Percentiles rank a stretch among this genome's conserved stretches.
phyloP scores from a whole-genome alignment of 2,113 vertebrate genomes.

The Sapayoa aenigma region DNA sequence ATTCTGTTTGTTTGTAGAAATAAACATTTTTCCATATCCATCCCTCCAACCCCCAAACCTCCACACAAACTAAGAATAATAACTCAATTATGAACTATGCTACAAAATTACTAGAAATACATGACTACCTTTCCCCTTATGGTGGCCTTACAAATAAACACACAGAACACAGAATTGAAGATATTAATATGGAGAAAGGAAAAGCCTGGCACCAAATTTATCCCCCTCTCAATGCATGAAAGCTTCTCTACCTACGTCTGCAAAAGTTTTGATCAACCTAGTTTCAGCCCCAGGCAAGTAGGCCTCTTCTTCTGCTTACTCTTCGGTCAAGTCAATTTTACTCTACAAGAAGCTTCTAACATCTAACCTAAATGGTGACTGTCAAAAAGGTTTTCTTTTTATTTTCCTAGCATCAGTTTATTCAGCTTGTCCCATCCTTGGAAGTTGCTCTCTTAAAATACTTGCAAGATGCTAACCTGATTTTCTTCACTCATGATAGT shows the following conservation, averaged over 20 bases:
- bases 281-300: not conserved
- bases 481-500: not conserved
- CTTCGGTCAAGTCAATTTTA: not conserved
- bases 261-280: not conserved
- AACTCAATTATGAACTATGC: not conserved
- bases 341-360: not conserved
- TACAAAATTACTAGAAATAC: not conserved
- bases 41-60: not conserved
- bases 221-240: not conserved
- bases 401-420: not conserved
- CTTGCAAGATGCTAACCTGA: not conserved
- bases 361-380: not conserved
- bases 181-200: not conserved
- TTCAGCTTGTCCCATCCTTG: not conserved
- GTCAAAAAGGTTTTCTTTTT: not conserved
- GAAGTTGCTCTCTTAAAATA: not conserved
- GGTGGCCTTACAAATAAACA: not conserved
- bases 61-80: constrained; percentile 22
- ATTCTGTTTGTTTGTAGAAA: constrained; percentile 11
- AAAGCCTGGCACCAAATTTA: not conserved
- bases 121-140: not conserved
- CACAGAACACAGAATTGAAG: not conserved
- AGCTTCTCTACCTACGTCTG: not conserved
- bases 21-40: constrained; percentile 15
- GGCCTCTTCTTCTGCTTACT: not conserved